These are phyloP conservation scores for Cryptotermes secundus DNA, from an alignment of 1,140 invertebrate genomes.

Conservation along the genomic window DNA sequence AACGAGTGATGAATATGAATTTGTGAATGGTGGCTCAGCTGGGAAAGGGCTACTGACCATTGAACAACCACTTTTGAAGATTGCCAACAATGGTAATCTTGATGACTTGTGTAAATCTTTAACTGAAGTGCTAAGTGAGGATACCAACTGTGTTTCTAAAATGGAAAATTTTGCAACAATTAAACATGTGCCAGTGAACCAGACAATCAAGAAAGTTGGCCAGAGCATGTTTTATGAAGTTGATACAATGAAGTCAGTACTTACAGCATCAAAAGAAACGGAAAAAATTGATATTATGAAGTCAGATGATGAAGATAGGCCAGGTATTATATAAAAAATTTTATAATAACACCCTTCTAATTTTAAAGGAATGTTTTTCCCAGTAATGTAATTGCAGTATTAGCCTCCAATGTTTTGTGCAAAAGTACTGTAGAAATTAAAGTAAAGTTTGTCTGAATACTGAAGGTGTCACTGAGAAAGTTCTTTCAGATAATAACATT, in stretches of 20 bases:
- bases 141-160: slow-evolving; percentile 33
- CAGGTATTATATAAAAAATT: slow-evolving; percentile 55
- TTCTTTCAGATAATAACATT: too few relatives aligned
- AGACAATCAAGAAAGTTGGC: slow-evolving; percentile 35
- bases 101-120: slow-evolving; percentile 72
- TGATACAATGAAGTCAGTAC: slow-evolving; percentile 35
- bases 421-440: too few relatives aligned
- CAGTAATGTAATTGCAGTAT: too few relatives aligned
- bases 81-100: slow-evolving; percentile 69
- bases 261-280: slow-evolving; percentile 46
- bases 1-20: slow-evolving; percentile 83
- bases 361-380: too few relatives aligned
- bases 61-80: slow-evolving; percentile 66
- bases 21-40: slow-evolving; percentile 55
- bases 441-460: too few relatives aligned
- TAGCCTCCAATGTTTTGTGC: too few relatives aligned
- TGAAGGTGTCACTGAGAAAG: too few relatives aligned
- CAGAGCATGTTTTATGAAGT: slow-evolving; percentile 52
- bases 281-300: slow-evolving; percentile 78
- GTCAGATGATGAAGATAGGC: slow-evolving; percentile 62
- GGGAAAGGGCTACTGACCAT: slow-evolving; percentile 30
- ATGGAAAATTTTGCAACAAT: slow-evolving; percentile 29
- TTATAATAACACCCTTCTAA: not conserved
- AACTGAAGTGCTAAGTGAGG: slow-evolving; percentile 65
- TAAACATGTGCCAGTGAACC: slow-evolving; percentile 34